phyloP scores from a whole-genome alignment of 2,888 invertebrate genomes.

The Luperina testacea region DNA sequence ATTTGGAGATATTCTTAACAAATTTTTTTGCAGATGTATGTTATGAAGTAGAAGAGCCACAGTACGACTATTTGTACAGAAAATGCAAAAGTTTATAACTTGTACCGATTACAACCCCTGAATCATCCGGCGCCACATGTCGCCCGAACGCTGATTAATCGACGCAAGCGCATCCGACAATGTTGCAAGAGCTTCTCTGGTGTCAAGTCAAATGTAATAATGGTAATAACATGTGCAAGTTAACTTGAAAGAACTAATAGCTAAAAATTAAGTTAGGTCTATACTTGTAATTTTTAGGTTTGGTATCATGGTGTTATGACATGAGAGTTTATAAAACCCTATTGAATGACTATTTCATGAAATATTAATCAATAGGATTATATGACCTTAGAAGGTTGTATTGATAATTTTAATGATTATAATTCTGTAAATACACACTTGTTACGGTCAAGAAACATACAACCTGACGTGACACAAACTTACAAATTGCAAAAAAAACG shows the following conservation, averaged over 20 bases:
- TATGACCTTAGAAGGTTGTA: too few species aligned
- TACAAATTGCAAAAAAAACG: background rate
- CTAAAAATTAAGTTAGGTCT: background rate
- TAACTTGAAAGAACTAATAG: background rate
- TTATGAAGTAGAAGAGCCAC: background rate
- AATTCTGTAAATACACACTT: too few species aligned
- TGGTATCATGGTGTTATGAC: too few species aligned
- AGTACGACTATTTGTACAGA: background rate
- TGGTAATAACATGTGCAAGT: too few species aligned
- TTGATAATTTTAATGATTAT: too few species aligned
- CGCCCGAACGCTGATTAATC: slow-evolving; percentile 58
- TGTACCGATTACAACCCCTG: slow-evolving; percentile 40
- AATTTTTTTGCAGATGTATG: background rate
- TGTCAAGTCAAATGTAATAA: slow-evolving; percentile 18
- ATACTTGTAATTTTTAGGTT: too few species aligned
- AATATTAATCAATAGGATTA: too few species aligned
- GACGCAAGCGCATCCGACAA: slow-evolving; percentile 53
- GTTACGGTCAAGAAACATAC: too few species aligned
- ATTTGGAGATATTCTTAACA: too few species aligned
- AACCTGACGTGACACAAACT: too few species aligned
- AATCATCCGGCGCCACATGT: slow-evolving; percentile 68
- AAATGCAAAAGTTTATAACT: slow-evolving; percentile 33
- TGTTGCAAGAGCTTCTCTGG: slow-evolving; percentile 39
- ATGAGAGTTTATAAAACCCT: too few species aligned
- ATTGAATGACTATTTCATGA: too few species aligned